These are phyloP conservation scores for Ischnura elegans DNA, from an alignment of 2,888 invertebrate species.

Conservation along the genomic window DNA sequence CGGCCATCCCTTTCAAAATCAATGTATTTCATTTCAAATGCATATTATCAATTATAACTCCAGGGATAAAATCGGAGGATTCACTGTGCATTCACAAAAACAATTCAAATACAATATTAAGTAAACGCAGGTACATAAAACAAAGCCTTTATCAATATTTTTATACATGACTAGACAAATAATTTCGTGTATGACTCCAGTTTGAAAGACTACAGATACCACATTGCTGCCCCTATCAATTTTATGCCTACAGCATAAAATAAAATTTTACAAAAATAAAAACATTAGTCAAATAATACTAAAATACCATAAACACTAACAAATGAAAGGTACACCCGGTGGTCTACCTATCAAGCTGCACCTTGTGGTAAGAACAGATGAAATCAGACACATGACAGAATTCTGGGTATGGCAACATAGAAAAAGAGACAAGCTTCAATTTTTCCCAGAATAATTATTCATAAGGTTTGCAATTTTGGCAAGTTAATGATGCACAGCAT, in stretches of 20 bases:
- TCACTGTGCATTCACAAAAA: background rate
- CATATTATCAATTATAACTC: too few relatives aligned
- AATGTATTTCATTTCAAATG: too few relatives aligned
- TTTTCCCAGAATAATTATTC: background rate
- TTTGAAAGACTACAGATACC: background rate
- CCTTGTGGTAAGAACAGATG: background rate
- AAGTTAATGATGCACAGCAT: too few relatives aligned
- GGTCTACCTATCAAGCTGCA: background rate
- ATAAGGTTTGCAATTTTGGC: background rate
- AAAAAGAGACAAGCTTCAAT: background rate
- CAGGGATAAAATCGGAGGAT: background rate
- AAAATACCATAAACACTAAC: background rate
- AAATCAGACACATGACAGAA: background rate
- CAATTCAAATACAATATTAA: background rate
- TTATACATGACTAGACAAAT: background rate
- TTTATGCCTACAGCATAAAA: background rate
- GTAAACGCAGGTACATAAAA: background rate
- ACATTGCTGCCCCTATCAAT: background rate
- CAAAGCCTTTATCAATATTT: background rate
- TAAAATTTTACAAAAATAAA: background rate
- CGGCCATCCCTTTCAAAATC: too few relatives aligned
- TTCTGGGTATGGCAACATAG: background rate
- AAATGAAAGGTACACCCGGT: background rate
- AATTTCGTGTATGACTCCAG: background rate
- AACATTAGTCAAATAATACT: background rate